These are phyloP conservation scores for Spermophilus dauricus DNA, from an alignment of 2,113 vertebrate genomes.

Conservation along the genomic window DNA sequence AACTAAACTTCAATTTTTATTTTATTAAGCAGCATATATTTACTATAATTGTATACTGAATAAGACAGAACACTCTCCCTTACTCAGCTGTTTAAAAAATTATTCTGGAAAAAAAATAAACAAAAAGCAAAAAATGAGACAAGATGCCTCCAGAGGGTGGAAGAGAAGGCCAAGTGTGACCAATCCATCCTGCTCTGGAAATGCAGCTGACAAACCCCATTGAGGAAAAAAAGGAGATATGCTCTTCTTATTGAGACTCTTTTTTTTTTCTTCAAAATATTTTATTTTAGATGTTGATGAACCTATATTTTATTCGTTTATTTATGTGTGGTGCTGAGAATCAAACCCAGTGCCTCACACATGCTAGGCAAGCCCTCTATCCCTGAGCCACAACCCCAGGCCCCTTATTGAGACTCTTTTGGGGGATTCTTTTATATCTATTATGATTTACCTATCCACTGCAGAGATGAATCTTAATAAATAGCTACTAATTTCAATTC, in stretches of 20 bases:
- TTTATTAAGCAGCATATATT: conserved; percentile 31
- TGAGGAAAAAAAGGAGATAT: background rate
- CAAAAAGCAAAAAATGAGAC: too few species aligned
- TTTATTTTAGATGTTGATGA: too few species aligned
- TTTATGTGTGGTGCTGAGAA: too few species aligned
- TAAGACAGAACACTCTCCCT: background rate
- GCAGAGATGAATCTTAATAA: background rate
- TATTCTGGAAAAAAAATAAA: too few species aligned
- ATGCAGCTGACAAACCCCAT: background rate
- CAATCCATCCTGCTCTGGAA: too few species aligned
- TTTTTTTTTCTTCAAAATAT: too few species aligned
- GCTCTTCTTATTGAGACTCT: background rate
- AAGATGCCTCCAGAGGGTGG: background rate
- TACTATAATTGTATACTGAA: background rate
- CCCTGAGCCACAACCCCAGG: too few species aligned
- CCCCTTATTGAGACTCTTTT: background rate
- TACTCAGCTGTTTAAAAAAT: background rate
- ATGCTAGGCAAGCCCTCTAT: too few species aligned
- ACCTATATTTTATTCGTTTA: too few species aligned
- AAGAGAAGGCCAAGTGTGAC: background rate
- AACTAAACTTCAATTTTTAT: conserved; percentile 10
- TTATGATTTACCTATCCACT: background rate
- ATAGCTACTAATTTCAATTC: background rate
- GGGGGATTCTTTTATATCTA: background rate
- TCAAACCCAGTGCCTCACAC: too few species aligned